These are phyloP conservation scores for Deilephila porcellus DNA, from an alignment of 2,888 invertebrate species.

Conservation along the genomic window DNA sequence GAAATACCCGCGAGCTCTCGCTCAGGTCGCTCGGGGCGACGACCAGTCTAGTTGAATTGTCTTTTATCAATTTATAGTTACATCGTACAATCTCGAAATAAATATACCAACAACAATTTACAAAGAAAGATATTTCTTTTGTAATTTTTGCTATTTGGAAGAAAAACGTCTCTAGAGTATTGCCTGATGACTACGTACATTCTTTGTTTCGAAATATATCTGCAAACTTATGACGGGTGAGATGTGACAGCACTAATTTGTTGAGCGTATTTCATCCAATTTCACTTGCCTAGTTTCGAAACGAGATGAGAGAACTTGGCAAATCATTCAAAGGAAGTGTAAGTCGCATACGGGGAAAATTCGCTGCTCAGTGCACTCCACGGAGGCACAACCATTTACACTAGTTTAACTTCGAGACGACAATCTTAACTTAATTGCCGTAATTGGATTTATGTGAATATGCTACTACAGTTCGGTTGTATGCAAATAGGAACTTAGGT, in stretches of 20 bases:
- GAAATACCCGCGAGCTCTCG: conserved; percentile 25
- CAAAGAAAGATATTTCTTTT: conserved; percentile 12
- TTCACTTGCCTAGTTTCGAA: conserved; percentile 30
- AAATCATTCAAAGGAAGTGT: conserved; percentile 51
- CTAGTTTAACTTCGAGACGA: conserved; percentile 51
- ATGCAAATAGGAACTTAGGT: neutral
- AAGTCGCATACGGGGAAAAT: conserved; percentile 48
- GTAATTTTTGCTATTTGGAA: neutral
- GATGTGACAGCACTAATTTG: conserved; percentile 31
- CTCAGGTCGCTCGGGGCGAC: conserved; percentile 29
- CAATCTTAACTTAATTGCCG: conserved; percentile 45
- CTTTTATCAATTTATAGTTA: conserved; percentile 21
- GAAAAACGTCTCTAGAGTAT: neutral
- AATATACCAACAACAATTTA: conserved; percentile 16
- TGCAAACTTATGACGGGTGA: conserved; percentile 2
- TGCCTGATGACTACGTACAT: neutral
- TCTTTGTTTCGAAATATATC: neutral
- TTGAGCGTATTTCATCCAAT: conserved; percentile 27
- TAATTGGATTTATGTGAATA: conserved; percentile 36
- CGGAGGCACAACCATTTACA: conserved; percentile 49
- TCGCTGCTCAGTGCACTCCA: conserved; percentile 50
- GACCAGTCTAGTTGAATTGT: conserved; percentile 25
- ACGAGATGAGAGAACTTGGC: conserved; percentile 39
- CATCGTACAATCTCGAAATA: conserved; percentile 20
- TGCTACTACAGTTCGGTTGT: neutral